A percentile compares a stretch with the other conserved stretches of the same genome.
Conservation (phyloP, 2,113 vertebrate genomes). For the Ctenodactylus gundi region DNA sequence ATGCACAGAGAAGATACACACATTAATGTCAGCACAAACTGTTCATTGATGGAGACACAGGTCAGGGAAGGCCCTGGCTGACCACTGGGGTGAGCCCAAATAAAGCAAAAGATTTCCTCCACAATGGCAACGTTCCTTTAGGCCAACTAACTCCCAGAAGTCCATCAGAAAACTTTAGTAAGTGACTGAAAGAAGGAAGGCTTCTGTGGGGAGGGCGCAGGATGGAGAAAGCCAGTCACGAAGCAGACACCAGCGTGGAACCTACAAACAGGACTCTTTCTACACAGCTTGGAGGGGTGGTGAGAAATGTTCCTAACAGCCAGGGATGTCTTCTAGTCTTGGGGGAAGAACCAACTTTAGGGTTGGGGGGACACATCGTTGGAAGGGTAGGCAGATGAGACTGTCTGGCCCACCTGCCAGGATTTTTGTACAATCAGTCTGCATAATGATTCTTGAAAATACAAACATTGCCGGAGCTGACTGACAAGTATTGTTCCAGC, state of each 20-base stretch:
- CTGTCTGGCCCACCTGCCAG: slow-evolving; percentile 67
- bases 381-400: background rate
- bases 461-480: slow-evolving; percentile 50
- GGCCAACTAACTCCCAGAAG: background rate
- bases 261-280: background rate
- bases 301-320: too few relatives aligned
- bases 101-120: background rate
- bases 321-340: background rate
- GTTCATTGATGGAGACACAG: background rate
- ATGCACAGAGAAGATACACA: background rate
- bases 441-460: slow-evolving; percentile 71
- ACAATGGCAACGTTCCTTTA: background rate
- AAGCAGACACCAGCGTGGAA: background rate
- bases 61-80: background rate
- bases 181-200: background rate
- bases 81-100: background rate
- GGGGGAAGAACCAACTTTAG: background rate
- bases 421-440: slow-evolving; percentile 46
- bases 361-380: background rate
- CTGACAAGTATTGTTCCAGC: slow-evolving; percentile 68
- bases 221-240: background rate
- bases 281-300: background rate
- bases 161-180: background rate
- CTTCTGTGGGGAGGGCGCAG: background rate
- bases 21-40: background rate